Conservation (phyloP, 2,888 invertebrate species). For the Lomographa bimaculata region DNA sequence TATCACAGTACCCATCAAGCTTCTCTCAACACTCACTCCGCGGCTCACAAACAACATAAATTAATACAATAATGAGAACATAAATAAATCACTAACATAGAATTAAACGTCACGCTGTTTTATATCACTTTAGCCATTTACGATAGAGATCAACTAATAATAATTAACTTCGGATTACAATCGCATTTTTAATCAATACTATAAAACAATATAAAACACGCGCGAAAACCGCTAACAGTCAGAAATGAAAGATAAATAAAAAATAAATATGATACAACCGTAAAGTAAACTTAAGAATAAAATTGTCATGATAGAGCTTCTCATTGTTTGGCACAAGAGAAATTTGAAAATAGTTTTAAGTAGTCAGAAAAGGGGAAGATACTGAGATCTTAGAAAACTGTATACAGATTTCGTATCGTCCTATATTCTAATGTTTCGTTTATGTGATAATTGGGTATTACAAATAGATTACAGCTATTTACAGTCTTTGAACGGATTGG, state of each 20-base stretch:
- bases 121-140: too few relatives aligned
- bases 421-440: constrained; percentile 39
- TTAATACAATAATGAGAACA: constrained; percentile 34
- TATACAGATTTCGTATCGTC: constrained; percentile 61
- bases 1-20: constrained; percentile 70
- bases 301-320: constrained; percentile 69
- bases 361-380: constrained; percentile 53
- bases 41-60: constrained; percentile 47
- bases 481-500: constrained; percentile 67
- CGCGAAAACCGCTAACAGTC: constrained; percentile 28
- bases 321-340: constrained; percentile 73
- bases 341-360: constrained; percentile 48
- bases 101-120: constrained; percentile 22
- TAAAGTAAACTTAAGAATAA: constrained; percentile 44
- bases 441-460: constrained; percentile 42
- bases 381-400: constrained; percentile 79
- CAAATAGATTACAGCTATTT: constrained; percentile 55
- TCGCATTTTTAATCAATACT: constrained; percentile 26
- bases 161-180: too few relatives aligned
- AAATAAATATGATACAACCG: constrained; percentile 67
- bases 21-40: constrained; percentile 40
- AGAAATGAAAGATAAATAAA: constrained; percentile 52
- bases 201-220: constrained; percentile 35
- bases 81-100: constrained; percentile 33
- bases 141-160: too few relatives aligned